A percentile compares a stretch with the other conserved stretches of the same genome.
Conservation (phyloP, 2,888 invertebrate species). For the Heliconius ismenius region DNA sequence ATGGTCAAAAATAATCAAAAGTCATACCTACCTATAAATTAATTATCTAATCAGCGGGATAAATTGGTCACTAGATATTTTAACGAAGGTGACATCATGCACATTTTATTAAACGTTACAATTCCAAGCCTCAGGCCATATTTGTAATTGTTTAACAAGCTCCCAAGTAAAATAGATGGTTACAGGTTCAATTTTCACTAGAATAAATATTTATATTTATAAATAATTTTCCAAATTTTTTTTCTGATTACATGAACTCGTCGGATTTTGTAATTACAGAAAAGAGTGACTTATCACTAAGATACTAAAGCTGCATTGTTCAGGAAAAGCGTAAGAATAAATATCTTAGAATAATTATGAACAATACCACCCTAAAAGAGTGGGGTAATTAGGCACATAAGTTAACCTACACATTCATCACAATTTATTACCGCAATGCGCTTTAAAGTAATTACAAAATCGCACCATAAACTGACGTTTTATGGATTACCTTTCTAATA, state of each 20-base stretch:
- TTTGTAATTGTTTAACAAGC: too few relatives aligned
- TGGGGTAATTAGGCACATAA: not conserved
- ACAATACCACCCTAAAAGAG: too few relatives aligned
- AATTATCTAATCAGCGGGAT: conserved; percentile 29
- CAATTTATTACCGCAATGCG: conserved; percentile 13
- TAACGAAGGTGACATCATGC: conserved; percentile 12
- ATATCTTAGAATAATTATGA: too few relatives aligned
- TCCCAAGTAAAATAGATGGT: not conserved
- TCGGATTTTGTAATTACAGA: too few relatives aligned
- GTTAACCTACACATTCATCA: conserved; percentile 18
- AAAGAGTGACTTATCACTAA: too few relatives aligned
- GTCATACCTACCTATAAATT: not conserved
- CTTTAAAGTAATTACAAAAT: conserved; percentile 24
- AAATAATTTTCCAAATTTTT: too few relatives aligned
- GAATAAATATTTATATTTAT: not conserved
- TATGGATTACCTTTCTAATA: conserved; percentile 21
- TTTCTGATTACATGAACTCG: too few relatives aligned
- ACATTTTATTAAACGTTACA: not conserved
- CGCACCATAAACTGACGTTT: conserved; percentile 21
- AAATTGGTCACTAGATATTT: conserved; percentile 18
- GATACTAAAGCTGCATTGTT: too few relatives aligned
- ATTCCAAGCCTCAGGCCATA: not conserved
- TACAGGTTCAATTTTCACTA: not conserved
- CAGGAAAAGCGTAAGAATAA: too few relatives aligned
- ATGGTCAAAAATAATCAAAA: conserved; percentile 30